Evolutionary conservation across 2,797 vertebrate genomes (phyloP).

Genomic region (Gymnothorax javanicus): DNA sequence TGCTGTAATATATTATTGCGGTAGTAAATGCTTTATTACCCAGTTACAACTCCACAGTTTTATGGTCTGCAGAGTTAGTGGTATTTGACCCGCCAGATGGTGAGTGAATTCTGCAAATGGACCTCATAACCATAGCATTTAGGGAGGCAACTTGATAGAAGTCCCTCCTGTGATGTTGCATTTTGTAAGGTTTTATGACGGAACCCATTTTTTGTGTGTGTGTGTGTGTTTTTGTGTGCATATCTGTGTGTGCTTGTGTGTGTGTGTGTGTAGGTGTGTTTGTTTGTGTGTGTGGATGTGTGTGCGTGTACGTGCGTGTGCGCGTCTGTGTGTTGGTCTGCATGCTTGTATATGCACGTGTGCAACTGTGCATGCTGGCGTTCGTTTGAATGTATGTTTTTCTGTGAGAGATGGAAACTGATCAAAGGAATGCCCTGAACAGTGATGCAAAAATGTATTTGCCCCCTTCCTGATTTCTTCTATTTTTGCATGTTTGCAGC

Average conservation of each 20-base stretch:
- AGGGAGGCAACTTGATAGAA: background rate
- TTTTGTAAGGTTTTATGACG: background rate
- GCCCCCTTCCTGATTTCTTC: too few relatives aligned
- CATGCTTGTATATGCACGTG: background rate
- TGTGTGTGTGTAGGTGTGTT: background rate
- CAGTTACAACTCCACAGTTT: background rate
- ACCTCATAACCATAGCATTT: background rate
- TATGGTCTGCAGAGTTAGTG: background rate
- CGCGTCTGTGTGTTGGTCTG: background rate
- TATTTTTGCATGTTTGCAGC: too few relatives aligned
- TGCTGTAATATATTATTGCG: too few relatives aligned
- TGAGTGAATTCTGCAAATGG: background rate
- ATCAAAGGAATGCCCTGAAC: too few relatives aligned
- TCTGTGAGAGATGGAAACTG: too few relatives aligned
- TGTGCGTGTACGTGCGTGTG: background rate
- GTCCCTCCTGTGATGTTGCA: background rate
- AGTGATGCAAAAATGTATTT: too few relatives aligned
- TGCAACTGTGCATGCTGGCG: too few relatives aligned
- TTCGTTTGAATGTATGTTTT: too few relatives aligned
- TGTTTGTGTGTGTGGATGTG: background rate
- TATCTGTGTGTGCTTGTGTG: background rate
- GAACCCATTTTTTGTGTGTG: too few relatives aligned
- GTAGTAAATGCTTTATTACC: background rate
- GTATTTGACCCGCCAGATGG: background rate
- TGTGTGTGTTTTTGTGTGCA: background rate